These are phyloP conservation scores for Tiphia femorata DNA, from an alignment of 2,888 invertebrate species.

Conservation along the genomic window DNA sequence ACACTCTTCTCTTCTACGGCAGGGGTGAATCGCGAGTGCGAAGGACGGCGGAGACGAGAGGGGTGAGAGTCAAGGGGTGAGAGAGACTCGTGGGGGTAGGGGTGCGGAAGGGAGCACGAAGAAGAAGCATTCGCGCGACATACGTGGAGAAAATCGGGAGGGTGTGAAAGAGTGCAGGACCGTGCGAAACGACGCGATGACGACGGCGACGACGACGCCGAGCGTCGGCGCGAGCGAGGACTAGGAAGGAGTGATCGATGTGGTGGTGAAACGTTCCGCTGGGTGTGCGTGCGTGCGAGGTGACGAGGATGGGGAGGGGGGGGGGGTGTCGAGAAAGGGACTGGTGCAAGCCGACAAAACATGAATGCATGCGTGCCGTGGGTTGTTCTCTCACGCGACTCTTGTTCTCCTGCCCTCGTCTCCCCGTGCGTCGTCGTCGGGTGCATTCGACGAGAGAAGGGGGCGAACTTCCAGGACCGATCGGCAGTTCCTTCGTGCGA, in stretches of 20 bases:
- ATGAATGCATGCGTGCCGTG: slow-evolving; percentile 57
- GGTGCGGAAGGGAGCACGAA: slow-evolving; percentile 35
- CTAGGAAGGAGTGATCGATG: slow-evolving; percentile 15
- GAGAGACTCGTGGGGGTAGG: slow-evolving; percentile 11
- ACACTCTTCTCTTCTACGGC: too few relatives aligned
- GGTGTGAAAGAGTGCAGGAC: slow-evolving; percentile 55
- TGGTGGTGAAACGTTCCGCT: slow-evolving; percentile 1
- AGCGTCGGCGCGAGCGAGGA: background rate
- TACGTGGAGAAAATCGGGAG: slow-evolving; percentile 51
- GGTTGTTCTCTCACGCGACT: slow-evolving; percentile 51
- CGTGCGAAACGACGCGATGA: slow-evolving; percentile 45
- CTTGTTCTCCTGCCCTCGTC: background rate
- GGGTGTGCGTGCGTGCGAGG: slow-evolving; percentile 2
- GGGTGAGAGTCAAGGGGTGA: slow-evolving; percentile 10
- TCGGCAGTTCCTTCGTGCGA: too few relatives aligned
- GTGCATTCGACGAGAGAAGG: slow-evolving; percentile 8
- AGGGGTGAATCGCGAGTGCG: slow-evolving; percentile 16
- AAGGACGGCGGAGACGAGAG: slow-evolving; percentile 9
- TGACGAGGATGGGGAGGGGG: slow-evolving; percentile 18
- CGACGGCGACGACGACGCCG: slow-evolving; percentile 29
- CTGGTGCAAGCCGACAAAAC: slow-evolving; percentile 44
- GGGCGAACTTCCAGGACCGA: too few relatives aligned
- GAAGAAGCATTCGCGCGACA: slow-evolving; percentile 41
- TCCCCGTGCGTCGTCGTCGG: background rate
- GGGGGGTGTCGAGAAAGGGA: slow-evolving; percentile 18